Percentiles rank a stretch among this genome's conserved stretches.
These are phyloP conservation scores for Tinea semifulvella DNA, from an alignment of 2,888 invertebrate genomes.

Conservation along the genomic window DNA sequence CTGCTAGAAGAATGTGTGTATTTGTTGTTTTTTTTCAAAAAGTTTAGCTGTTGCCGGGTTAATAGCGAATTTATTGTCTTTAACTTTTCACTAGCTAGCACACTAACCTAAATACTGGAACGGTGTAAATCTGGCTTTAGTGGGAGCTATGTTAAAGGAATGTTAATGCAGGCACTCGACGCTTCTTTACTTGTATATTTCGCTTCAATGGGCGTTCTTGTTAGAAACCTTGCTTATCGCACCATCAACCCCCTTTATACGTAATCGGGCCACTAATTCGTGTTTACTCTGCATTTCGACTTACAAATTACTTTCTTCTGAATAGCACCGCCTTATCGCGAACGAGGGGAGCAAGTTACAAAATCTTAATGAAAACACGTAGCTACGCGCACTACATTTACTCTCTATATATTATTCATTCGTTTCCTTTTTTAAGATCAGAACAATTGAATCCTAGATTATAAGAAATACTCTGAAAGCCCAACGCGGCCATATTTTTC, in stretches of 20 bases:
- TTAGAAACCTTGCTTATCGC: constrained; percentile 37
- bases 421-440: too few species aligned
- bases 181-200: not conserved
- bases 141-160: constrained; percentile 24
- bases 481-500: too few species aligned
- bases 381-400: not conserved
- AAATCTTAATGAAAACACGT: not conserved
- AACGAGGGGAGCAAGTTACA: not conserved
- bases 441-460: too few species aligned
- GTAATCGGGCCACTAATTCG: constrained; percentile 10
- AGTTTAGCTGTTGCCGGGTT: too few species aligned
- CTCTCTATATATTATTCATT: too few species aligned
- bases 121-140: constrained; percentile 20
- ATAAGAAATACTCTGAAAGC: too few species aligned
- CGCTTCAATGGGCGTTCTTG: constrained; percentile 24
- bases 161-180: constrained; percentile 1
- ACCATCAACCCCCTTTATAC: constrained; percentile 16
- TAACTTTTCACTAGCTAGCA: too few species aligned
- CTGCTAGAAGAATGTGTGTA: too few species aligned
- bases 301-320: constrained; percentile 10
- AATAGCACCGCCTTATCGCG: constrained; percentile 8
- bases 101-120: not conserved
- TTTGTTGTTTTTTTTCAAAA: too few species aligned
- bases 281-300: constrained; percentile 7
- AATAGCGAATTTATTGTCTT: too few species aligned